Evolutionary conservation across 2,797 vertebrate species (phyloP).

Genomic region (Mionectes olivaceus): DNA sequence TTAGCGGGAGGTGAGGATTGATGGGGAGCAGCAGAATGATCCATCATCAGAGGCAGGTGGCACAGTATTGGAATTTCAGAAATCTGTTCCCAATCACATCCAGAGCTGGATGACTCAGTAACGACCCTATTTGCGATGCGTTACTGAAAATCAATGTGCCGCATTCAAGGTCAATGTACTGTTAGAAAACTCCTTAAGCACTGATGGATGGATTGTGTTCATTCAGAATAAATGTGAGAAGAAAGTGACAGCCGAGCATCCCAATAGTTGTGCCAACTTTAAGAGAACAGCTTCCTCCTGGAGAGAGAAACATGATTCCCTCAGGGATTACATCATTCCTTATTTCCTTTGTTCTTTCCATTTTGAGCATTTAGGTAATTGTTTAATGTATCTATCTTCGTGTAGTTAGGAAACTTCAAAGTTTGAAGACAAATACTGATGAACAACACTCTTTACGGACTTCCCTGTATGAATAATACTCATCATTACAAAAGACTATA

Average conservation of each 20-base stretch:
- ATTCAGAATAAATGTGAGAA: slow-evolving; percentile 86
- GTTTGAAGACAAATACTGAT: slow-evolving; percentile 45
- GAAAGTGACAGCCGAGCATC: slow-evolving; percentile 87
- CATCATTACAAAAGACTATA: background rate
- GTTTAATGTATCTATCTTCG: slow-evolving; percentile 47
- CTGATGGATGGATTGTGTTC: slow-evolving; percentile 94
- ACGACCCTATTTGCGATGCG: slow-evolving; percentile 91
- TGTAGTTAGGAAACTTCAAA: slow-evolving; percentile 62
- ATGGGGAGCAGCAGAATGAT: slow-evolving; percentile 92
- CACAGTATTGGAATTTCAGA: slow-evolving; percentile 98
- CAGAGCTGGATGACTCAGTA: slow-evolving; percentile 89
- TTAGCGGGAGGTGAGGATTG: slow-evolving; percentile 91
- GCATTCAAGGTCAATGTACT: slow-evolving; percentile 99
- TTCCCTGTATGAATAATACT: slow-evolving; percentile 42
- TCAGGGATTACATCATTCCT: slow-evolving; percentile 51
- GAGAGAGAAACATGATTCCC: slow-evolving; percentile 37
- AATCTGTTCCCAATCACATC: slow-evolving; percentile 98
- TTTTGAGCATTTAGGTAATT: slow-evolving; percentile 52
- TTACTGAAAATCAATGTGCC: slow-evolving; percentile 98
- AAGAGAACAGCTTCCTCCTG: slow-evolving; percentile 76
- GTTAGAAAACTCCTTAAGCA: slow-evolving; percentile 97
- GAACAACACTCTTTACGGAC: slow-evolving; percentile 45
- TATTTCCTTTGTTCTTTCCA: slow-evolving; percentile 52
- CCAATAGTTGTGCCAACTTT: slow-evolving; percentile 76
- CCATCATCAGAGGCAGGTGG: slow-evolving; percentile 96